phyloP scores from a whole-genome alignment of 2,888 invertebrate genomes.

The Omphaloscelis lunosa region DNA sequence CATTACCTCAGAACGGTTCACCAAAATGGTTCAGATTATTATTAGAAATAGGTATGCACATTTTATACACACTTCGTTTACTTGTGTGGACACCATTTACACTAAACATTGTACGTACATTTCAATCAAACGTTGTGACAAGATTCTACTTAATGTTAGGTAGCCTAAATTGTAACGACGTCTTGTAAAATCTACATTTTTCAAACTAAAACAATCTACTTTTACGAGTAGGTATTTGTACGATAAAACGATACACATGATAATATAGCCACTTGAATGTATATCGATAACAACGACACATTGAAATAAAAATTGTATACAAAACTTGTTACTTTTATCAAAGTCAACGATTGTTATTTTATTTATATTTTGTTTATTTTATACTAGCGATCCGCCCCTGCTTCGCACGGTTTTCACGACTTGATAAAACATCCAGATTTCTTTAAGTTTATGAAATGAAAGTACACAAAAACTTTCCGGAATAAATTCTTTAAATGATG shows the following conservation, averaged over 20 bases:
- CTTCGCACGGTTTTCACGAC: neutral
- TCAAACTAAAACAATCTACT: neutral
- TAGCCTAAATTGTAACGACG: neutral
- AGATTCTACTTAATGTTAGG: neutral
- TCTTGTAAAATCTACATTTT: no score
- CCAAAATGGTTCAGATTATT: neutral
- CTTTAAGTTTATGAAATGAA: no score
- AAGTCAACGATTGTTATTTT: neutral
- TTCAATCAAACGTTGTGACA: neutral
- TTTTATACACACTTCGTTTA: neutral
- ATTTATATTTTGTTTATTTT: neutral
- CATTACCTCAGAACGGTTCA: neutral
- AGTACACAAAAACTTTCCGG: no score
- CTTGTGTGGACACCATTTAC: neutral
- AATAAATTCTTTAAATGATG: no score
- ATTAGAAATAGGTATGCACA: neutral
- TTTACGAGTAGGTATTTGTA: neutral
- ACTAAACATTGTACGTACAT: neutral
- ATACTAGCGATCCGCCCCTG: neutral
- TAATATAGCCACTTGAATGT: neutral
- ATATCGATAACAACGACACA: neutral
- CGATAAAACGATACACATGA: neutral
- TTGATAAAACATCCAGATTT: neutral
- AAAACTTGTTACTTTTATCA: neutral
- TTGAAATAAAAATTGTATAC: constrained; percentile 6